Evolutionary conservation across 2,113 vertebrate species (phyloP), one percentile per base, ranked within the genome.

Genomic region (Catharus minimus): DNA sequence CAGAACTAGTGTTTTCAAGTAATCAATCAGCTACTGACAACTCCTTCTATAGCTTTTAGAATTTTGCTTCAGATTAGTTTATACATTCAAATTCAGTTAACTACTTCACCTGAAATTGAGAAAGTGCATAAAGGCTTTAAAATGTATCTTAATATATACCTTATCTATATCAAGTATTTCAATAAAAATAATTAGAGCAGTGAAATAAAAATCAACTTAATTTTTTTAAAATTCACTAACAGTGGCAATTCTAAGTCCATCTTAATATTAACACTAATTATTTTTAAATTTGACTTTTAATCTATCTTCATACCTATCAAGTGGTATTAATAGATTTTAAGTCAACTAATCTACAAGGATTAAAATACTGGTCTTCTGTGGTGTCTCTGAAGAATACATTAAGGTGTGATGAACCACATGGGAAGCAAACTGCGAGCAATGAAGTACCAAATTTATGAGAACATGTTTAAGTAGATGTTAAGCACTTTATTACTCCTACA

Each of bases 401-500:
- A 61, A 67, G 21, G 15, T 22, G 26, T 57, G 41, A 76, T 24
- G 38, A 92, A 53, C 11, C 32, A 75, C 36, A 7, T 11, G 49
- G 7, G 24, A 2, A 46, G 26, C 5, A 46, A 74, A 74, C 9
- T 41, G 67, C 43, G 38, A 66, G 49, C n/a, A 85, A 19, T 2
- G 2, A 53, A 82, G 32, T 14, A 56, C 17, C 23, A 46, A 41
- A 41, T 44, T 49, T 5, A 53, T 15, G 15, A 83, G 24, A 75
- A 74, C 0, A 0, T 30, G 5, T 19, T 58, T 30, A 74, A 69
- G 24, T 10, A 46, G 15, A 66, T 7, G 14, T 46, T 24, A 66
- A 46, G 22, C 50, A 57, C 53, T 73, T 77, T 18, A 44, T 14
- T 53, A 60, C 27, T 21, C 13, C 27, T 66, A 39, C 36, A 39